These are phyloP conservation scores for Philopedon plagiatum DNA, from an alignment of 2,888 invertebrate species.

Conservation along the genomic window DNA sequence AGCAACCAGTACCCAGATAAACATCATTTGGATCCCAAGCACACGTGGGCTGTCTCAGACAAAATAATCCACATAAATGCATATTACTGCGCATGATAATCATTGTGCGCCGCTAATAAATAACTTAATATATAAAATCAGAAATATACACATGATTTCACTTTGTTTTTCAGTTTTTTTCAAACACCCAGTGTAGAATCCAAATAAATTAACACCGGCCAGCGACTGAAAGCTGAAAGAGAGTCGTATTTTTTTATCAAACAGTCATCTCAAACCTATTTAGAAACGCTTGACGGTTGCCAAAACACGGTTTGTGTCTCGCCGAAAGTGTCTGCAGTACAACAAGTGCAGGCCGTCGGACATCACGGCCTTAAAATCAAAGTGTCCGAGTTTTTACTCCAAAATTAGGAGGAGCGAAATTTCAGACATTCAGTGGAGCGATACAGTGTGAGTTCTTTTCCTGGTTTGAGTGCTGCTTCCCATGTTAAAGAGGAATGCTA, in stretches of 20 bases:
- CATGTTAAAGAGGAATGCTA: too few species aligned
- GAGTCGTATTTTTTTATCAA: constrained; percentile 41
- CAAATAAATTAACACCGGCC: constrained; percentile 8
- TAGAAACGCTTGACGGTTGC: constrained; percentile 43
- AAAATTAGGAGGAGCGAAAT: constrained; percentile 26
- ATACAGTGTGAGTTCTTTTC: constrained; percentile 31
- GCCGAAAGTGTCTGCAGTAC: constrained; percentile 23
- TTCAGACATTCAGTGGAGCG: constrained; percentile 30
- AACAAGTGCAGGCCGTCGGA: constrained; percentile 32
- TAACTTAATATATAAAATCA: too few species aligned
- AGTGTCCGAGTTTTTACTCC: constrained; percentile 20
- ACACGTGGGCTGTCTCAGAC: too few species aligned
- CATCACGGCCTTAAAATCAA: constrained; percentile 23
- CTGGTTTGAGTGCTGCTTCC: neutral
- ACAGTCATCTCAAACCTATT: constrained; percentile 48
- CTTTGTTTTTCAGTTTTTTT: neutral
- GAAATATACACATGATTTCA: neutral
- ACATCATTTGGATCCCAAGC: too few species aligned
- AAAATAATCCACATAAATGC: too few species aligned
- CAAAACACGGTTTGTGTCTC: constrained; percentile 37
- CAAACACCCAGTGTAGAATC: neutral
- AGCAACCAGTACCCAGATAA: too few species aligned
- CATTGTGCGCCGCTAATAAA: too few species aligned
- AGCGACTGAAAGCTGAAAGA: constrained; percentile 28
- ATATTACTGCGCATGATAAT: too few species aligned